phyloP scores from a whole-genome alignment of 2,113 vertebrate genomes.

The Nyctibius bracteatus region DNA sequence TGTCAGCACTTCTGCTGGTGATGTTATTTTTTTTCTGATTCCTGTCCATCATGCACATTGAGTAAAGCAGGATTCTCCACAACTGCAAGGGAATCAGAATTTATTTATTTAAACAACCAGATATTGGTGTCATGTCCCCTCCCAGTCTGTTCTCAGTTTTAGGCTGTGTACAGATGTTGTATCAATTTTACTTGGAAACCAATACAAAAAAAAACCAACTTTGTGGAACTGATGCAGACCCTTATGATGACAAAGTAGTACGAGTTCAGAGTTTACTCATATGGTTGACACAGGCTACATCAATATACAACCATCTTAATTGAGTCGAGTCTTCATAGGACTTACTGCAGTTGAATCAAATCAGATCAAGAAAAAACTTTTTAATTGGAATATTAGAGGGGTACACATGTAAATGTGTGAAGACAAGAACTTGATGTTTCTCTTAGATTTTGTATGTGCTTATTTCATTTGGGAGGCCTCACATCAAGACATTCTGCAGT shows the following conservation, averaged over 20 bases:
- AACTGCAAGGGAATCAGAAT: background rate
- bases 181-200: background rate
- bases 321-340: background rate
- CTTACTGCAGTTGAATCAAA: background rate
- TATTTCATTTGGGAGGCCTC: background rate
- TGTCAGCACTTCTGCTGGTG: background rate
- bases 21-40: background rate
- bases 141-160: background rate
- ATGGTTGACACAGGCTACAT: accelerated
- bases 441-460: background rate
- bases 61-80: background rate
- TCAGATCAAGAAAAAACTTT: background rate
- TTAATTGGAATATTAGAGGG: background rate
- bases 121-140: background rate
- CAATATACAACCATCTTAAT: accelerated
- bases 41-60: background rate
- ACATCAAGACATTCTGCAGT: accelerated
- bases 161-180: background rate
- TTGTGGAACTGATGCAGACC: background rate
- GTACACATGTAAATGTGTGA: background rate
- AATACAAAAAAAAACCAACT: background rate
- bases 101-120: background rate
- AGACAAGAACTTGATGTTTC: background rate
- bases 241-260: accelerated
- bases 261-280: accelerated